These are phyloP conservation scores for Turnix velox DNA, from an alignment of 2,113 vertebrate species.

Conservation along the genomic window DNA sequence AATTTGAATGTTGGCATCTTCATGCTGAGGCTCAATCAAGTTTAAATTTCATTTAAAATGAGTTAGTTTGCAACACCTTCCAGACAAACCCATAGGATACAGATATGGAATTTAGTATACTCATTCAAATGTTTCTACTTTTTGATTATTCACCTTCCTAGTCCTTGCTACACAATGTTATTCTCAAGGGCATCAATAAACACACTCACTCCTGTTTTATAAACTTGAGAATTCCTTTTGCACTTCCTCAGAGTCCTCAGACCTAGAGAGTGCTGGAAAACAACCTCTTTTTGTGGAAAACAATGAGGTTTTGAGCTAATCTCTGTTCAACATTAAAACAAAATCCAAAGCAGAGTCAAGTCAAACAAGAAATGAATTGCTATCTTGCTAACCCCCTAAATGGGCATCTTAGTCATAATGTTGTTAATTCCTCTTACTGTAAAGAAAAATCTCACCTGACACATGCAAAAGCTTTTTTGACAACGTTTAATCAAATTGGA, in stretches of 20 bases:
- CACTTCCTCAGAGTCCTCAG: not conserved
- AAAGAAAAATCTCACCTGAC: not conserved
- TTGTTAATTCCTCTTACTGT: not conserved
- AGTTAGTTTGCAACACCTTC: not conserved
- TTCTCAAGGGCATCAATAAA: conserved; percentile 45
- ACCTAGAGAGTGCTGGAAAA: not conserved
- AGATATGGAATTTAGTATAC: not conserved
- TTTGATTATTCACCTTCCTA: conserved; percentile 39
- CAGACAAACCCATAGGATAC: not conserved
- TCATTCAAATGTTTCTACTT: not conserved
- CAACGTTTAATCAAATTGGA: not conserved
- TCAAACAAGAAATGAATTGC: not conserved
- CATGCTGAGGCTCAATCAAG: conserved; percentile 35
- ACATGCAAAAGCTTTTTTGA: not conserved
- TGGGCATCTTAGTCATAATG: not conserved
- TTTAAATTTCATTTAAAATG: conserved; percentile 27
- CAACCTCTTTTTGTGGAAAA: not conserved
- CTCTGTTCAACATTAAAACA: not conserved
- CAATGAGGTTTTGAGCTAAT: not conserved
- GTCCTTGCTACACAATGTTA: conserved; percentile 8
- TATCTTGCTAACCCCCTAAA: not conserved
- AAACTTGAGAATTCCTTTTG: conserved; percentile 28
- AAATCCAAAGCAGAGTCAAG: not conserved
- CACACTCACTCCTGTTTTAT: conserved; percentile 4
- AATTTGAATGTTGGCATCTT: conserved; percentile 15